Evolutionary conservation across 1,140 invertebrate species (phyloP).

Genomic region (Probaryconus sp.): DNA sequence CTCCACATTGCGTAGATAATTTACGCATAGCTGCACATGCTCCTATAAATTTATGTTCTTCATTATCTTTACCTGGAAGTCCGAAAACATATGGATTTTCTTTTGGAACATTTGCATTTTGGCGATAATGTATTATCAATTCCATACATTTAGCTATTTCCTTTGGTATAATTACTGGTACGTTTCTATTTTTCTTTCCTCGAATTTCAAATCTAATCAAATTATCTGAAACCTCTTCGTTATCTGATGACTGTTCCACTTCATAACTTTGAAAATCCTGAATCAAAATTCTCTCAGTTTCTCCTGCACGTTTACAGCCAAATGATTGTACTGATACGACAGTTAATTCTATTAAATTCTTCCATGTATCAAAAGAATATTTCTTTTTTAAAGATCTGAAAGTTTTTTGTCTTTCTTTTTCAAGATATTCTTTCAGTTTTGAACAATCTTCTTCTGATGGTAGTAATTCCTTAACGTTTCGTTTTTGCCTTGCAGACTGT

Average conservation of each 20-base stretch:
- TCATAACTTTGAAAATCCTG: neutral
- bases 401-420: neutral
- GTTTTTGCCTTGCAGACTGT: neutral
- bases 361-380: neutral
- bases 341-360: neutral
- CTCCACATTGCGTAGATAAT: neutral
- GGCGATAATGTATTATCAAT: constrained; percentile 4
- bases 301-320: neutral
- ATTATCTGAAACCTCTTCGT: too few relatives aligned
- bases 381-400: neutral
- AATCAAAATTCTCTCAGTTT: neutral
- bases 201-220: constrained; percentile 16
- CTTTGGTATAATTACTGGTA: constrained; percentile 1
- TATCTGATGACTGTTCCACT: too few relatives aligned
- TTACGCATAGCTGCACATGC: neutral
- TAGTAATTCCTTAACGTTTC: neutral
- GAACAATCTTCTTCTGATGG: neutral
- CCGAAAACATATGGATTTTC: constrained; percentile 23
- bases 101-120: neutral
- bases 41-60: neutral
- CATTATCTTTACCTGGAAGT: neutral
- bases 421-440: neutral
- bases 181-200: constrained; percentile 16
- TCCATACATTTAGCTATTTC: constrained; percentile 2
- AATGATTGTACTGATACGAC: neutral